phyloP scores from a whole-genome alignment of 2,797 vertebrate genomes.

The Manis javanica region DNA sequence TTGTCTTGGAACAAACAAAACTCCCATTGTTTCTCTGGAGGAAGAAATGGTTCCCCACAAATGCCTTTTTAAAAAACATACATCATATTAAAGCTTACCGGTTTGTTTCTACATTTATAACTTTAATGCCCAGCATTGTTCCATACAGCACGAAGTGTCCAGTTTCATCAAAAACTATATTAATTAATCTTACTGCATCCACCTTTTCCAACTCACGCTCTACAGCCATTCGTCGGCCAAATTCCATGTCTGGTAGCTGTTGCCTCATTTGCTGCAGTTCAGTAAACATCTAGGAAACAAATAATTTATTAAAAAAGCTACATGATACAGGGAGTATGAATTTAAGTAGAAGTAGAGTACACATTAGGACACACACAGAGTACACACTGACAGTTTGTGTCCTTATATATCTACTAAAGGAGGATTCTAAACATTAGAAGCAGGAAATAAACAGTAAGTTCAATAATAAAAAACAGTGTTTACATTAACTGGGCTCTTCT shows the following conservation, averaged over 20 bases:
- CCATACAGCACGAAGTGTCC: slow-evolving; percentile 98
- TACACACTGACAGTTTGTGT: neutral
- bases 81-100: slow-evolving; percentile 86
- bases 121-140: slow-evolving; percentile 99
- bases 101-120: slow-evolving; percentile 99
- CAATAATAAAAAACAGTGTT: slow-evolving; percentile 34
- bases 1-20: slow-evolving; percentile 77
- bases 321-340: neutral
- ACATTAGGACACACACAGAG: neutral
- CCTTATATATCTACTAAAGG: neutral
- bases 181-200: slow-evolving; percentile 95
- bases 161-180: slow-evolving; percentile 98
- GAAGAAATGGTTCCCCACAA: slow-evolving; percentile 58
- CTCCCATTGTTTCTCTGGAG: slow-evolving; percentile 63
- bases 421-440: slow-evolving; percentile 48
- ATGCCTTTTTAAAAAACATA: slow-evolving; percentile 42
- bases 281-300: slow-evolving; percentile 95
- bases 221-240: slow-evolving; percentile 97
- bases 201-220: slow-evolving; percentile 98
- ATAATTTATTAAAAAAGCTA: slow-evolving; percentile 61
- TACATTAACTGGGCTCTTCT: slow-evolving; percentile 1
- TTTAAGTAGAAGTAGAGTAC: slow-evolving; percentile 53
- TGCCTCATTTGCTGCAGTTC: slow-evolving; percentile 99
- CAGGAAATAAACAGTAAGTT: slow-evolving; percentile 26
- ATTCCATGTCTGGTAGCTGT: slow-evolving; percentile 99